Base-by-base conservation (phyloP, 2,113 vertebrate species). In the Bostrychus sinensis region DNA sequence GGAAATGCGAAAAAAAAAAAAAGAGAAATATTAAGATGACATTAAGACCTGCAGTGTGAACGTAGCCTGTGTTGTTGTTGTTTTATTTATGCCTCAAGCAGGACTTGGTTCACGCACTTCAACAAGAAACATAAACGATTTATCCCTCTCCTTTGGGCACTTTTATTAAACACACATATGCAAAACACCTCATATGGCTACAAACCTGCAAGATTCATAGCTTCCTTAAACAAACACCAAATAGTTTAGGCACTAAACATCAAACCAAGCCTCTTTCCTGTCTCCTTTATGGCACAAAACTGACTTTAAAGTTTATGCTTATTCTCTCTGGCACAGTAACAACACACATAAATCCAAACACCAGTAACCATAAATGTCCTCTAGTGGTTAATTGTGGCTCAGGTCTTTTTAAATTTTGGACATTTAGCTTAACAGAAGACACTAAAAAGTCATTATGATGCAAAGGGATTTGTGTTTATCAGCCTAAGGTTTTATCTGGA, bases 31-130 rank as follows among this genome's bases (percentile, higher is more conserved):
- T n/a, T n/a, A n/a, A n/a, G n/a, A n/a, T n/a, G n/a, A n/a, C n/a
- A n/a, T n/a, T n/a, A n/a, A n/a, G n/a, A n/a, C n/a, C n/a, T n/a
- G n/a, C n/a, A n/a, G n/a, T n/a, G n/a, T n/a, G n/a, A n/a, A n/a
- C n/a, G 17, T 8, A 10, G 34, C 16, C 59, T 50, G 26, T 25
- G 11, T 23, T 41, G 32, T 36, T 5, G 55, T n/a, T 77, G 30
- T 65, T 41, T 68, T 78, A 61, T 69, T 68, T 46, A 72, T 58
- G 1, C 26, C 11, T 17, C 6, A 59, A 57, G n/a, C n/a, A 55
- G 39, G 28, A 62, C 14, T 50, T 38, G 25, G 32, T 63, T 42
- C 20, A 37, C 63, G 41, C 62, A 64, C 50, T 66, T 59, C 34
- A 42, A 19, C 10, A 25, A 32, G 23, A 58, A 25, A 53, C 25